phyloP scores from a whole-genome alignment of 2,113 vertebrate species.

The Empidonax alnorum region DNA sequence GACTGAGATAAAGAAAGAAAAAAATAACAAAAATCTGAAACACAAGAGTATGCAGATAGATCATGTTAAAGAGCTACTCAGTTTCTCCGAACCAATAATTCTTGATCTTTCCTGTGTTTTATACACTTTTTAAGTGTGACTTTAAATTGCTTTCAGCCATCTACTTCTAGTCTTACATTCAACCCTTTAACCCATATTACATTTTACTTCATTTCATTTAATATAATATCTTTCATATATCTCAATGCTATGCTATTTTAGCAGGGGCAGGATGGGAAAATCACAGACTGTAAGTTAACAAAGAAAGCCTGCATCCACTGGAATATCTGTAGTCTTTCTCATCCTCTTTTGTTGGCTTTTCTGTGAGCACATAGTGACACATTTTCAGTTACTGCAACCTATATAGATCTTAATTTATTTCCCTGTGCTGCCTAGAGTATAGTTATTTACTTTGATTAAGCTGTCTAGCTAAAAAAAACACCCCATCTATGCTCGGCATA shows the following conservation, averaged over 20 bases:
- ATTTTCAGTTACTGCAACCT: slow-evolving; percentile 1
- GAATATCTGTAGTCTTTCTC: not conserved
- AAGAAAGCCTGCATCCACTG: not conserved
- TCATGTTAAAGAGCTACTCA: not conserved
- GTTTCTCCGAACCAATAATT: not conserved
- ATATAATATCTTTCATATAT: not conserved
- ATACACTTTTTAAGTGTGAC: not conserved
- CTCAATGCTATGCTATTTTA: not conserved
- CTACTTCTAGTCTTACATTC: not conserved
- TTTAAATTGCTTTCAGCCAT: not conserved
- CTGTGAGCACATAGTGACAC: not conserved
- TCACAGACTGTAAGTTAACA: not conserved
- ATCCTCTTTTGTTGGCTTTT: not conserved
- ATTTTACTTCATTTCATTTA: not conserved
- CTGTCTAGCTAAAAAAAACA: not conserved
- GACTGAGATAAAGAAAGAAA: not conserved
- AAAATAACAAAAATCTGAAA: not conserved
- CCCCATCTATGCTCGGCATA: not conserved
- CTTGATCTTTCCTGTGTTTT: not conserved
- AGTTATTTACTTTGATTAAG: slow-evolving; percentile 16
- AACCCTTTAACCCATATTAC: not conserved
- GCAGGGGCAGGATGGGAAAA: not conserved
- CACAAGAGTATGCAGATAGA: not conserved
- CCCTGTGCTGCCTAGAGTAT: not conserved
- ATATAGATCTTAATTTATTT: not conserved